Base-by-base conservation (phyloP, 2,113 vertebrate species). In the Pterocles orientalis region DNA sequence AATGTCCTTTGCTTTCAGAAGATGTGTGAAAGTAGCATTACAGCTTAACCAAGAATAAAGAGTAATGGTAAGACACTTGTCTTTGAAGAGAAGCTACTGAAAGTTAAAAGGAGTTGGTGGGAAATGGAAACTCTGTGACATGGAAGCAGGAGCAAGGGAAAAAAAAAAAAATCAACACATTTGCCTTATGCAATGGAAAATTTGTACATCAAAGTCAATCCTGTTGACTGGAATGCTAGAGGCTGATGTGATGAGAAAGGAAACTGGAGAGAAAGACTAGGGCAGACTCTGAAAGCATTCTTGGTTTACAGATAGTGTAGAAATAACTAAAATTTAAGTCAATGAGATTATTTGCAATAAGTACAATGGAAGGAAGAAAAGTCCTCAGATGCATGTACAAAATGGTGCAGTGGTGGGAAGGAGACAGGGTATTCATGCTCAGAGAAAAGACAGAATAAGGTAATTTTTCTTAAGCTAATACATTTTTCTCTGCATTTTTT, bases 191-290 rank as follows among this genome's bases (percentile, higher is more conserved):
- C 53, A 85, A 36, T 8, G 23, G 51, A 86, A n/a, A 78, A 86
- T 36, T n/a, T 54, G 58, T 51, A 54, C 12, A 39, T 26, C 4
- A 1, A 62, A 51, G 20, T 68, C 56, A 71, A 18, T 26, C 23
- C 15, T 54, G 34, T 0, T 76, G 21, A 83, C 47, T 23, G 34
- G 14, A 89, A 18, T 6, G 62, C 50, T 17, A 77, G 19, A 77
- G 12, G 54, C 12, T 0, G 3, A 82, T 20, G 15, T 6, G 17
- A 0, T 45, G 50, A 70, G 25, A 60, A 39, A 45, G 18, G 25
- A 47, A 71, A 48, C 18, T 58, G 29, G 36, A 90, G 8, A 80
- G 34, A 43, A 83, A 71, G 36, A 47, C 9, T 18, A 39, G 10
- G 48, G 26, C 43, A 19, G 61, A 66, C 51, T 68, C 51, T 34